Conservation (phyloP, 2,888 invertebrate genomes). For the Yponomeuta plumbellus region DNA sequence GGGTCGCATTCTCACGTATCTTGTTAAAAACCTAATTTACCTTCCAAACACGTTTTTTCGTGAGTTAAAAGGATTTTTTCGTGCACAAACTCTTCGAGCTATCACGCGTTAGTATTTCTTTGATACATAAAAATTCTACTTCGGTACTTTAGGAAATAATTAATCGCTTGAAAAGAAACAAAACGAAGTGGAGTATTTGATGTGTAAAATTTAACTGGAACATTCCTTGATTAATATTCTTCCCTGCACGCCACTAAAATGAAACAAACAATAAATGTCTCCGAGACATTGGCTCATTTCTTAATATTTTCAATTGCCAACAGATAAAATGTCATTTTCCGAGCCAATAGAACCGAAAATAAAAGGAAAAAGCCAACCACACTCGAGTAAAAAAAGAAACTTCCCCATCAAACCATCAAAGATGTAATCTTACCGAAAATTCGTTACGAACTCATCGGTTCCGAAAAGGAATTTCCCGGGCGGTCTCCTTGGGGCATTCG, state of each 20-base stretch:
- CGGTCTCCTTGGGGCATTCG: neutral
- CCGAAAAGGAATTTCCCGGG: neutral
- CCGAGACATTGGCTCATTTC: neutral
- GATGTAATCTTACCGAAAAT: slow-evolving; percentile 8
- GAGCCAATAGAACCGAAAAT: neutral
- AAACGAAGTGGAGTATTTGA: no score
- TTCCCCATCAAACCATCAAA: slow-evolving; percentile 9
- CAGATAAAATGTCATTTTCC: neutral
- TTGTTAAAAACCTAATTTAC: slow-evolving; percentile 17
- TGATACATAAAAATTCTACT: no score
- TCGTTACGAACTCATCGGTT: slow-evolving; percentile 14
- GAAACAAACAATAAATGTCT: neutral
- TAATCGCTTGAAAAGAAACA: no score
- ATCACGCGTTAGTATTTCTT: neutral
- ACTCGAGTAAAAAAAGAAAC: slow-evolving; percentile 2
- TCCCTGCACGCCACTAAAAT: no score
- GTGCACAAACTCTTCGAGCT: neutral
- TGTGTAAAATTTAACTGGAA: no score
- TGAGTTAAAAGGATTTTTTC: neutral
- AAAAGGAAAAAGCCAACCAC: neutral
- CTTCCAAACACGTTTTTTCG: slow-evolving; percentile 2
- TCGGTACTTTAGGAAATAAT: no score
- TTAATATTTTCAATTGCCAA: neutral
- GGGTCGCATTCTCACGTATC: slow-evolving; percentile 5
- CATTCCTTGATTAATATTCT: no score